Evolutionary conservation across 2,888 invertebrate species (phyloP), one percentile per base, ranked within the genome.

Genomic region (Aphodius sticticus): DNA sequence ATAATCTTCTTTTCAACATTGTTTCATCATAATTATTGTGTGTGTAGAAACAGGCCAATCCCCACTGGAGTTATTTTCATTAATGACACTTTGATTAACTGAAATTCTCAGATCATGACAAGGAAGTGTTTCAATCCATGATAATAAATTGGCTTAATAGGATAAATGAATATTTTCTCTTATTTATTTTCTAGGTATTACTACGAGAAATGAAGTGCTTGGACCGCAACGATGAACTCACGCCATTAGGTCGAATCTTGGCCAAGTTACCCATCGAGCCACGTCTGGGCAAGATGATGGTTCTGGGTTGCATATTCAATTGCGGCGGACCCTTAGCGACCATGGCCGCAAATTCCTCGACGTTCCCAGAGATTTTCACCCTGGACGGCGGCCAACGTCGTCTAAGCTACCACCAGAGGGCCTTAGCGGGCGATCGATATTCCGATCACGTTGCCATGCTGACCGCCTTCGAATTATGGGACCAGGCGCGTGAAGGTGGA

Each of bases 361-460:
- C 98, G 0, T 97, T 98, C 89, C 97, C 97, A 0, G 98, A 99
- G 89, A 96, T 99, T 5, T 99, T 98, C 88, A 92, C 95, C 3
- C 92, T 96, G 84, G 96, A 96, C 82, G 93, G 94, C 15, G 92
- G 93, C 0, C 92, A 94, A 77, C 91, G 95, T 6, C 91, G 97
- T 15, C 91, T 99, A 81, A 94, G 95, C 7, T 93, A 93, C 84
- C 95, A 96, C 84, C 99, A 99, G 88, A 93, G 96, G 80, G 94
- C 95, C 37, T 92, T 99, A 82, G 95, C 96, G 3, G 99, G 98
- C 0, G 94, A 93, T 78, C 91, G 97, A 75, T 95, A 93, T 86
- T 98, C 98, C 5, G 99, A 99, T 89, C 99, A 99, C 87, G 94
- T 99, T 15, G 98, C 99, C 5, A 95, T 98, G 94, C 90, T 99